Conservation (phyloP, 2,888 invertebrate species). For the Hetaerina titia region DNA sequence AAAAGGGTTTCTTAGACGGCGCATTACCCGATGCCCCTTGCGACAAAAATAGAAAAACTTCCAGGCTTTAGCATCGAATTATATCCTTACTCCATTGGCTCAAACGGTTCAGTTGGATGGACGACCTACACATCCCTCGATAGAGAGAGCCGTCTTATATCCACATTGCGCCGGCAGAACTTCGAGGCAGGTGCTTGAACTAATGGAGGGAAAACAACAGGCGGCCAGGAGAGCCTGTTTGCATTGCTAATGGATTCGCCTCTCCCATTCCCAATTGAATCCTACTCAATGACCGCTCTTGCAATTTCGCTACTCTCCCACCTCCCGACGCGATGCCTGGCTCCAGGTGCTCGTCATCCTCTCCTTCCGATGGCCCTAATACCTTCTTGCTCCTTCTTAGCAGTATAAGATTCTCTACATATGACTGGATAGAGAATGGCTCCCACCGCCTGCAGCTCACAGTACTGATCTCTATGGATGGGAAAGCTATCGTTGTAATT, state of each 20-base stretch:
- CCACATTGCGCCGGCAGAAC: too few relatives aligned
- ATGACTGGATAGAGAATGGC: not conserved
- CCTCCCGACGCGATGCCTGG: not conserved
- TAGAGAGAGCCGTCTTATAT: too few relatives aligned
- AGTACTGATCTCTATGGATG: not conserved
- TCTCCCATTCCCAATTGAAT: slow-evolving; percentile 33
- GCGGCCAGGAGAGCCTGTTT: slow-evolving; percentile 2
- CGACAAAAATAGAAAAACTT: not conserved
- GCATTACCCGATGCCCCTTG: not conserved
- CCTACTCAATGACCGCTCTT: slow-evolving; percentile 35
- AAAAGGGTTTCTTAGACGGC: not conserved
- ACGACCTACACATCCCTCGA: not conserved
- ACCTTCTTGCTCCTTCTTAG: not conserved
- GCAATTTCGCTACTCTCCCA: not conserved
- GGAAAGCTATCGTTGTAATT: not conserved
- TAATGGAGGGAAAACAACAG: slow-evolving; percentile 32
- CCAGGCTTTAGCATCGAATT: not conserved
- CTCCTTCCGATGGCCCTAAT: not conserved
- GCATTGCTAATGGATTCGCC: slow-evolving; percentile 25
- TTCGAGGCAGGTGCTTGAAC: not conserved
- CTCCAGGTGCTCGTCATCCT: not conserved
- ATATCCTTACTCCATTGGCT: not conserved
- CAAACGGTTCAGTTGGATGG: not conserved
- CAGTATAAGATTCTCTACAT: not conserved
- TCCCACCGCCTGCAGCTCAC: not conserved